Evolutionary conservation across 2,888 invertebrate species (phyloP).

Genomic region (Tricholauxania praeusta): DNA sequence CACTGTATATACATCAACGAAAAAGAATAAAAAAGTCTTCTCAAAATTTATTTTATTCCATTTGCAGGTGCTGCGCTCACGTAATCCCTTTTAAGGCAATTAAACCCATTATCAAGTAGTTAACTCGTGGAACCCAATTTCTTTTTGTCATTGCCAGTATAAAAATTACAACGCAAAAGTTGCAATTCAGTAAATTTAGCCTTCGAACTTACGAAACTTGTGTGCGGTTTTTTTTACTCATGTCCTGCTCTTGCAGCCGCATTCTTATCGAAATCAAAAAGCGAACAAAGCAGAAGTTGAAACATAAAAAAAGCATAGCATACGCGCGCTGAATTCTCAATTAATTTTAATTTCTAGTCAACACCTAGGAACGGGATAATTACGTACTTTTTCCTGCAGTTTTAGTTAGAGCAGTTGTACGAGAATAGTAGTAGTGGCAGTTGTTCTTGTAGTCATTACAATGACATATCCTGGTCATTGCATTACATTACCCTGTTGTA

Average conservation of each 20-base stretch:
- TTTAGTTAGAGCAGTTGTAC: too few species aligned
- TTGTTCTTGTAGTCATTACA: not conserved
- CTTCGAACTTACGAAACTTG: not conserved
- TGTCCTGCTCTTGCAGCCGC: too few species aligned
- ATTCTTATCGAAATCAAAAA: too few species aligned
- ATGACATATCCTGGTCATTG: too few species aligned
- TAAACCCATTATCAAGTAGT: slow-evolving; percentile 59
- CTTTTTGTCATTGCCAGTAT: not conserved
- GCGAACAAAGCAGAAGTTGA: too few species aligned
- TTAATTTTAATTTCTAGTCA: slow-evolving; percentile 65
- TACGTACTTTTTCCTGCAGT: slow-evolving; percentile 16
- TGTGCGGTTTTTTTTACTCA: too few species aligned
- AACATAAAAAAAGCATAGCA: slow-evolving; percentile 35
- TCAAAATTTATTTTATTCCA: slow-evolving; percentile 21
- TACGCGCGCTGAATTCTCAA: slow-evolving; percentile 62
- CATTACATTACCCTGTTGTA: too few species aligned
- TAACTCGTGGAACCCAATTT: slow-evolving; percentile 10
- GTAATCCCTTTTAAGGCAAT: slow-evolving; percentile 60
- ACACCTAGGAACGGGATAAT: slow-evolving; percentile 53
- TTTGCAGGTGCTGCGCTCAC: slow-evolving; percentile 54
- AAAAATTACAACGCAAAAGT: slow-evolving; percentile 12
- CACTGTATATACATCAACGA: not conserved
- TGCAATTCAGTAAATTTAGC: slow-evolving; percentile 16
- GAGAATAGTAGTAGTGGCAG: not conserved
- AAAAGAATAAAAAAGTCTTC: not conserved